Percentiles rank a stretch among this genome's conserved stretches.
Conservation (phyloP, 2,888 invertebrate species). For the Stenodema calcarata region DNA sequence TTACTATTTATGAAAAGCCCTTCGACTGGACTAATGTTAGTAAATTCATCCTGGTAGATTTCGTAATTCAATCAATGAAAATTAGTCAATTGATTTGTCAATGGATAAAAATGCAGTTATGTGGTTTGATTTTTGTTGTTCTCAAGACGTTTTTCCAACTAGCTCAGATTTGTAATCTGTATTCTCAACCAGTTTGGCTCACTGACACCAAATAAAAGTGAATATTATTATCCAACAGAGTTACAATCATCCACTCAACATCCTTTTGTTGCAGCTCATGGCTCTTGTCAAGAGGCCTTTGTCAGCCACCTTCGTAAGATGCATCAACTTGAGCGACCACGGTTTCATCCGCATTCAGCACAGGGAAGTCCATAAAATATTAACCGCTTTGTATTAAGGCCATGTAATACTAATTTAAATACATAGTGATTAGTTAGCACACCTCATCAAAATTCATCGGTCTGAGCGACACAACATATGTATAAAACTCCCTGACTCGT, state of each 20-base stretch:
- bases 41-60: too few species aligned
- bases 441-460: slow-evolving; percentile 2
- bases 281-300: neutral
- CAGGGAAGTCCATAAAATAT: neutral
- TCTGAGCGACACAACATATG: neutral
- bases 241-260: neutral
- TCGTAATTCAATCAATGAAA: too few species aligned
- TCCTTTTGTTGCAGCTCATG: neutral
- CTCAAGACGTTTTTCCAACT: too few species aligned
- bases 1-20: too few species aligned
- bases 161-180: too few species aligned
- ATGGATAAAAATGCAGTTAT: too few species aligned
- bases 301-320: neutral
- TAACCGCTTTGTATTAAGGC: neutral
- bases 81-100: too few species aligned
- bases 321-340: neutral
- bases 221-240: neutral
- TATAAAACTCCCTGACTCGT: neutral
- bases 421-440: slow-evolving; percentile 26
- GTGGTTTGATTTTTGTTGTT: too few species aligned
- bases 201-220: too few species aligned
- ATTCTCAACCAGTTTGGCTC: too few species aligned
- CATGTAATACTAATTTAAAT: slow-evolving; percentile 33
- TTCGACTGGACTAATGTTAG: too few species aligned
- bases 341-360: neutral